A percentile compares a stretch with the other conserved stretches of the same genome.
Evolutionary conservation across 2,797 vertebrate species (phyloP).

Genomic region (Cossypha polioptera): DNA sequence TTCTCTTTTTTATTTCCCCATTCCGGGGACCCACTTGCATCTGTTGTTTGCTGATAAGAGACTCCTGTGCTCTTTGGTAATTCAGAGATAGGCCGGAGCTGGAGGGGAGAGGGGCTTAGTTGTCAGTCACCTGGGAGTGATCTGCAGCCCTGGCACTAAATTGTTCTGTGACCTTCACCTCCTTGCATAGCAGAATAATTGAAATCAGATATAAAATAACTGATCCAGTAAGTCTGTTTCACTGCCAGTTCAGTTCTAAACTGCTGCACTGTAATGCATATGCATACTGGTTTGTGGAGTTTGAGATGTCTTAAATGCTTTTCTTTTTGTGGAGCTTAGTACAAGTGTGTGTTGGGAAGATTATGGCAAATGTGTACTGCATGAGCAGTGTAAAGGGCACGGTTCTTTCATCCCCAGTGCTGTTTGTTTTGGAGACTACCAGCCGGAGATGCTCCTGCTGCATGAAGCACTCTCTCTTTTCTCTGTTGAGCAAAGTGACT

Average conservation of each 20-base stretch:
- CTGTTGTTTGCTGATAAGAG: conserved; percentile 62
- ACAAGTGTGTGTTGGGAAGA: not conserved
- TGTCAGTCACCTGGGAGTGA: conserved; percentile 20
- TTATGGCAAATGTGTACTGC: not conserved
- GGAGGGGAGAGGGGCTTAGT: not conserved
- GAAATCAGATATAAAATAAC: conserved; percentile 40
- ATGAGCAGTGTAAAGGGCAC: not conserved
- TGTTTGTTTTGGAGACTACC: conserved; percentile 39
- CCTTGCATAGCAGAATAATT: conserved; percentile 5
- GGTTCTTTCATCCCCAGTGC: not conserved
- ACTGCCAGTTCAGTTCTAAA: not conserved
- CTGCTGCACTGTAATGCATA: not conserved
- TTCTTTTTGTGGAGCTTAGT: not conserved
- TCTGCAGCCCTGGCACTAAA: conserved; percentile 21
- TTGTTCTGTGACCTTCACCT: conserved; percentile 55
- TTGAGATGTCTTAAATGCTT: not conserved
- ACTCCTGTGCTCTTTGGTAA: not conserved
- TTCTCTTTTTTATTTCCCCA: not conserved
- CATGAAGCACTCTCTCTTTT: not conserved
- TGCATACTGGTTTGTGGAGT: conserved; percentile 4
- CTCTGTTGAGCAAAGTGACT: not conserved
- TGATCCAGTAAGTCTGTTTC: not conserved
- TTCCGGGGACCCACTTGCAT: not conserved
- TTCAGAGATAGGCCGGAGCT: not conserved
- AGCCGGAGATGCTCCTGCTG: not conserved